Evolutionary conservation across 2,797 vertebrate genomes (phyloP).

Genomic region (Alosa sapidissima): DNA sequence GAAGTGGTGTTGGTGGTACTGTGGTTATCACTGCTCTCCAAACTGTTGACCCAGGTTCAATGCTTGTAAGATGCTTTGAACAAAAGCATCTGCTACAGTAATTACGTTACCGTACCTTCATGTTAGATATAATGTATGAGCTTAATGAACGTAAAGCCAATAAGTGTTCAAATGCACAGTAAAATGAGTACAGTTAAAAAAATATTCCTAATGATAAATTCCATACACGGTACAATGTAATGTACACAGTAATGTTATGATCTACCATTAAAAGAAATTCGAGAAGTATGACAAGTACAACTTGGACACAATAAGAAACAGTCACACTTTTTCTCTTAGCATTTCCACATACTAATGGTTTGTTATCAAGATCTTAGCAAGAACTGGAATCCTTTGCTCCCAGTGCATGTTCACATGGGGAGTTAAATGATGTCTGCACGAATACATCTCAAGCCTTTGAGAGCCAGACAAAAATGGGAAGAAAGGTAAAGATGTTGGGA

Average conservation of each 20-base stretch:
- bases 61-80: not conserved
- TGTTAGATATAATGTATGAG: not conserved
- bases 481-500: not conserved
- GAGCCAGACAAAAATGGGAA: not conserved
- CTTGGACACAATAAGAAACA: not conserved
- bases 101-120: too few relatives aligned
- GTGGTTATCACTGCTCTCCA: too few relatives aligned
- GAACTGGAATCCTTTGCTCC: not conserved
- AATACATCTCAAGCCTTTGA: not conserved
- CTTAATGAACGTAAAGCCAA: not conserved
- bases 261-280: not conserved
- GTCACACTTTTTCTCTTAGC: not conserved
- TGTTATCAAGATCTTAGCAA: not conserved
- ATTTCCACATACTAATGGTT: not conserved
- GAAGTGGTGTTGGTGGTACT: too few relatives aligned
- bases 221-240: not conserved
- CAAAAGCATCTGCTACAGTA: too few relatives aligned
- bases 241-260: not conserved
- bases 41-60: too few relatives aligned
- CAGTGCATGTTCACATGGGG: not conserved
- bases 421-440: not conserved
- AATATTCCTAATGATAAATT: not conserved
- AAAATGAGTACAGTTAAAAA: not conserved
- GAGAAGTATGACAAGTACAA: not conserved
- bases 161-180: not conserved